Conservation (phyloP, 2,888 invertebrate genomes). For the Laothoe populi region DNA sequence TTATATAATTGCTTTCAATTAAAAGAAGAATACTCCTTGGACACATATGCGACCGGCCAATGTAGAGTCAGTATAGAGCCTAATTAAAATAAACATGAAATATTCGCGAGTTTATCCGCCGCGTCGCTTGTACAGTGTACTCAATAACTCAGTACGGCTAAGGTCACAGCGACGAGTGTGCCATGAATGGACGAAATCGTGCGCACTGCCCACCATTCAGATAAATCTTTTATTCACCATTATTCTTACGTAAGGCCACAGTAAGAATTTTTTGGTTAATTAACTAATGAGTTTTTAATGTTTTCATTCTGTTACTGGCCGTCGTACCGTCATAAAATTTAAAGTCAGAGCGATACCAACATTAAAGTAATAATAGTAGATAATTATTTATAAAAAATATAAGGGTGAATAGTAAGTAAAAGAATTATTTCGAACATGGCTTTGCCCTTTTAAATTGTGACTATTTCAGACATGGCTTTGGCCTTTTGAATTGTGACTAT, state of each 20-base stretch:
- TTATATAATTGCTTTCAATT: slow-evolving; percentile 81
- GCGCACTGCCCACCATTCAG: slow-evolving; percentile 64
- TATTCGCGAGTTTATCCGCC: slow-evolving; percentile 51
- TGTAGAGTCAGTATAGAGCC: slow-evolving; percentile 12
- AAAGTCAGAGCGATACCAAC: background rate
- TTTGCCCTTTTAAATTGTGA: too few relatives aligned
- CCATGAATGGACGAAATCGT: slow-evolving; percentile 67
- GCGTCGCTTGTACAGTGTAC: slow-evolving; percentile 37
- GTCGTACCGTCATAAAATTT: background rate
- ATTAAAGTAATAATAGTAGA: background rate
- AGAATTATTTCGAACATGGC: too few relatives aligned
- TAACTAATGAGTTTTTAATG: slow-evolving; percentile 46
- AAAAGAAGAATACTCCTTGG: slow-evolving; percentile 69
- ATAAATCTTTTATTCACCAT: slow-evolving; percentile 65
- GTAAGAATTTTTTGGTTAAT: slow-evolving; percentile 46
- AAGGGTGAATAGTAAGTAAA: too few relatives aligned
- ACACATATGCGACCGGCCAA: slow-evolving; percentile 40
- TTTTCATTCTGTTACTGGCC: slow-evolving; percentile 37
- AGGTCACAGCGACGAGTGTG: slow-evolving; percentile 63
- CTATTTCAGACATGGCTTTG: too few relatives aligned
- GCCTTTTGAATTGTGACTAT: too few relatives aligned
- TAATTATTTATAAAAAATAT: background rate
- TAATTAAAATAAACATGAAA: slow-evolving; percentile 35
- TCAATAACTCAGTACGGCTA: slow-evolving; percentile 54
- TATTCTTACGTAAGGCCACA: slow-evolving; percentile 61